Base-by-base conservation (phyloP, 1,140 invertebrate species). In the Zaprionus taronus region DNA sequence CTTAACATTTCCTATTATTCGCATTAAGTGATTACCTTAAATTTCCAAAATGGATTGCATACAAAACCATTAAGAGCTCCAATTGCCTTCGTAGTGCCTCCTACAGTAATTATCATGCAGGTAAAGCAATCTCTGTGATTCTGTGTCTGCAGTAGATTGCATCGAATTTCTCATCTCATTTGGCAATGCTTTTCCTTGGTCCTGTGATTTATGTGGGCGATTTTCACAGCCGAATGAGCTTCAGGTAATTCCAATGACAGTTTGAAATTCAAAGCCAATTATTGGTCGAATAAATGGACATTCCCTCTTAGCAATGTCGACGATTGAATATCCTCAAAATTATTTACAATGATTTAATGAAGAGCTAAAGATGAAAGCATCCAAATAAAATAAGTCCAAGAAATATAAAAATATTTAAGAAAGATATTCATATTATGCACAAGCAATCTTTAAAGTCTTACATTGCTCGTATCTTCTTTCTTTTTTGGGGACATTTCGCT, bases 181-280 rank as follows among this genome's bases (percentile, higher is more conserved):
- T 51, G 47, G 47, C 17, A 51, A 1, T 14, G 41, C 41, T 20
- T 47, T 47, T 47, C n/a, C 41, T 47, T 47, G 3, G 53, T 28
- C 53, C 22, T 28, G 24, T 56, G 53, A 26, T n/a, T n/a, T 56
- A n/a, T 26, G 26, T 56, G 53, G 53, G 22, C 26, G 53, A 56
- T 56, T 26, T 56, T 26, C 53, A 56, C 26, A 56, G 53, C 6
- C 26, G 26, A 56, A 14, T 56, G 26, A 24, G 6, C 6, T 28
- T 28, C 26, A 56, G 47, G 47, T 56, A n/a, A 56, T 55, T 15
- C 22, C 7, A 56, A 56, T 28, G 53, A n/a, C 22, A 28, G 53
- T 56, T 15, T 14, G 53, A 24, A 56, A 56, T 56, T 56, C 24
- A 6, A 31, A 15, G 26, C 22, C 53, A 56, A 56, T 56, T 56